Percentiles rank a stretch among this genome's conserved stretches.
phyloP scores from a whole-genome alignment of 2,113 vertebrate genomes.

The Pseudonaja textilis region DNA sequence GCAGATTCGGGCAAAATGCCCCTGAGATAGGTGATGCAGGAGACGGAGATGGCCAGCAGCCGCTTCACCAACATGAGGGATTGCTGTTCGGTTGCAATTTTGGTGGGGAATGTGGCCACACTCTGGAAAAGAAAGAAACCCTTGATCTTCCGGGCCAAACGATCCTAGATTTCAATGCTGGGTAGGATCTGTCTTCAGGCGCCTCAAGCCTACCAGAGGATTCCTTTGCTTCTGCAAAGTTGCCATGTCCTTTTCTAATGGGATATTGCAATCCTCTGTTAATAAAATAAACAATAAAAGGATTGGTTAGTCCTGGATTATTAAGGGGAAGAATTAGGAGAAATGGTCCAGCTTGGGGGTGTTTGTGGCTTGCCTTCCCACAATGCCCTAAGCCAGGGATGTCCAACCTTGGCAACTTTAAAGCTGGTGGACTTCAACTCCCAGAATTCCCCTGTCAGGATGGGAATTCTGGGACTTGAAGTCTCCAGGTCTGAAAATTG shows the following conservation, averaged over 20 bases:
- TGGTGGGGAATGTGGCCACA: constrained; percentile 76
- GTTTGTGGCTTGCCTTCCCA: neutral
- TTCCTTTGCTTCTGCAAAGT: constrained; percentile 70
- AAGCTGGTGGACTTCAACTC: neutral
- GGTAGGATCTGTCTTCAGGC: neutral
- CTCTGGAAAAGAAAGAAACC: constrained; percentile 59
- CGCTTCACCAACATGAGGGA: constrained; percentile 88
- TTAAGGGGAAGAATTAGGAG: neutral
- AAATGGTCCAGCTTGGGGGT: accelerated
- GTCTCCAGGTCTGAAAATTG: neutral
- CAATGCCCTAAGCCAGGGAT: neutral
- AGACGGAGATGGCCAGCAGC: constrained; percentile 90
- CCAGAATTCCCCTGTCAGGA: neutral
- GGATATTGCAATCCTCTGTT: constrained; percentile 9
- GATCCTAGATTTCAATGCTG: neutral
- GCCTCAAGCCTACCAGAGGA: constrained; percentile 56
- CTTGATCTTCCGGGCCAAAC: neutral
- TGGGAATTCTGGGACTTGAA: neutral
- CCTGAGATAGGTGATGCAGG: constrained; percentile 92
- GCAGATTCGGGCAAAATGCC: constrained; percentile 93
- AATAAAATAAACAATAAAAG: neutral
- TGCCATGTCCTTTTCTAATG: constrained; percentile 62
- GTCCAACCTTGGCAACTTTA: neutral
- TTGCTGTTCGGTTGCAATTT: constrained; percentile 83
- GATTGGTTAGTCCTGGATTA: accelerated